These are phyloP conservation scores for Halocynthia roretzi DNA, from an alignment of 23 tunicate species.

Conservation along the genomic window DNA sequence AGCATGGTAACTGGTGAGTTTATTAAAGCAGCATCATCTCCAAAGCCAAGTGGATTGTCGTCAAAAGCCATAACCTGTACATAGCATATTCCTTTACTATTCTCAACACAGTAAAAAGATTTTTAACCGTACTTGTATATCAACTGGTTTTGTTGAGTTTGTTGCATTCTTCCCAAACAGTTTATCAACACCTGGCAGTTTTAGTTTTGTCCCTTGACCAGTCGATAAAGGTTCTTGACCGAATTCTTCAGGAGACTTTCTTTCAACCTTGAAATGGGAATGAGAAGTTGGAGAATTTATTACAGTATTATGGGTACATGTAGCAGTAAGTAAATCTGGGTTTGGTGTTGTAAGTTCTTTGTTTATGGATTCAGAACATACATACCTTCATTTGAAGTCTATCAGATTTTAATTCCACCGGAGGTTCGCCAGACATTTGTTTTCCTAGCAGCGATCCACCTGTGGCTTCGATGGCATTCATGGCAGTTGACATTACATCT, in stretches of 20 bases:
- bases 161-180: conserved; percentile 69
- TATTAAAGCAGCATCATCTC: conserved; percentile 92
- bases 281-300: background rate
- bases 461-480: conserved; percentile 64
- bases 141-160: conserved; percentile 58
- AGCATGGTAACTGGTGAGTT: conserved; percentile 94
- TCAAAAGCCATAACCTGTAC: conserved; percentile 72
- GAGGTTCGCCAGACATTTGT: conserved; percentile 91
- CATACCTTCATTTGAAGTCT: conserved; percentile 83
- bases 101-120: background rate
- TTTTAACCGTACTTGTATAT: conserved; percentile 52
- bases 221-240: conserved; percentile 32
- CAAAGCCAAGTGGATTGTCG: conserved; percentile 89
- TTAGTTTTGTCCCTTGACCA: conserved; percentile 49
- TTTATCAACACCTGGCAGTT: conserved; percentile 50
- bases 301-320: too few species aligned
- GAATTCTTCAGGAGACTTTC: conserved; percentile 36
- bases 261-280: conserved; percentile 61
- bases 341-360: too few species aligned
- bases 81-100: background rate
- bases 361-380: too few species aligned
- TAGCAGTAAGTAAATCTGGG: background rate
- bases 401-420: conserved; percentile 64
- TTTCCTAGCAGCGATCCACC: conserved; percentile 73
- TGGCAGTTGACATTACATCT: conserved; percentile 65